Percentiles rank a stretch among this genome's conserved stretches.
Evolutionary conservation across 2,888 invertebrate genomes (phyloP).

Genomic region (Leptinotarsa tumamoca): DNA sequence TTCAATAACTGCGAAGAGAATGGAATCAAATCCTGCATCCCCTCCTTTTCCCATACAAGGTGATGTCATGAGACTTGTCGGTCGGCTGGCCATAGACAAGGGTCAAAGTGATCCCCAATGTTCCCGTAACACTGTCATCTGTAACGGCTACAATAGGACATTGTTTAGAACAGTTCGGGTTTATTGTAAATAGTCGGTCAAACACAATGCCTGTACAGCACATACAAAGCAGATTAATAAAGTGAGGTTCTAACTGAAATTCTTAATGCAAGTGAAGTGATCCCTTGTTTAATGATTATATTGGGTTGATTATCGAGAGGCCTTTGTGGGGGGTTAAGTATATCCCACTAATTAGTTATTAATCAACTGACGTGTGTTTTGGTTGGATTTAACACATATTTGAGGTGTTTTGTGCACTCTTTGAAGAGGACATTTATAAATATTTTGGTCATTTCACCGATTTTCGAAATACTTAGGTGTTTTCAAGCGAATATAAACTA

Average conservation of each 20-base stretch:
- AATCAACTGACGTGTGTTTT: not conserved
- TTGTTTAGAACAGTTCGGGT: slow-evolving; percentile 63
- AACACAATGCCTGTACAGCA: slow-evolving; percentile 57
- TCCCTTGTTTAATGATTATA: slow-evolving; percentile 7
- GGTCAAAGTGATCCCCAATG: slow-evolving; percentile 22
- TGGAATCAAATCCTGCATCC: too few relatives aligned
- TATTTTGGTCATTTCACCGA: too few relatives aligned
- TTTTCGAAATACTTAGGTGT: too few relatives aligned
- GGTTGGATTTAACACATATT: too few relatives aligned
- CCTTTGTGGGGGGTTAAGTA: not conserved
- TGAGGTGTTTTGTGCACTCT: too few relatives aligned
- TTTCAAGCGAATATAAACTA: too few relatives aligned
- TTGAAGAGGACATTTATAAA: too few relatives aligned
- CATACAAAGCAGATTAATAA: slow-evolving; percentile 53
- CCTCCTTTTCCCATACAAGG: not conserved
- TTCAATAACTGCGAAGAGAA: too few relatives aligned
- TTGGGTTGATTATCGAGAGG: slow-evolving; percentile 19
- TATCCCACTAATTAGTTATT: not conserved
- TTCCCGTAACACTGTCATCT: slow-evolving; percentile 61
- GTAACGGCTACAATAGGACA: slow-evolving; percentile 62
- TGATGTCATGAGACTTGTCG: slow-evolving; percentile 6
- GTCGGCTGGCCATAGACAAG: slow-evolving; percentile 10
- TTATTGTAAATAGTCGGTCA: slow-evolving; percentile 61
- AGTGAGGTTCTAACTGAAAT: slow-evolving; percentile 15
- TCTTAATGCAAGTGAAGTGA: slow-evolving; percentile 6